Base-by-base conservation (phyloP, 1,140 invertebrate species). In the Schlechtendalia chinensis region DNA sequence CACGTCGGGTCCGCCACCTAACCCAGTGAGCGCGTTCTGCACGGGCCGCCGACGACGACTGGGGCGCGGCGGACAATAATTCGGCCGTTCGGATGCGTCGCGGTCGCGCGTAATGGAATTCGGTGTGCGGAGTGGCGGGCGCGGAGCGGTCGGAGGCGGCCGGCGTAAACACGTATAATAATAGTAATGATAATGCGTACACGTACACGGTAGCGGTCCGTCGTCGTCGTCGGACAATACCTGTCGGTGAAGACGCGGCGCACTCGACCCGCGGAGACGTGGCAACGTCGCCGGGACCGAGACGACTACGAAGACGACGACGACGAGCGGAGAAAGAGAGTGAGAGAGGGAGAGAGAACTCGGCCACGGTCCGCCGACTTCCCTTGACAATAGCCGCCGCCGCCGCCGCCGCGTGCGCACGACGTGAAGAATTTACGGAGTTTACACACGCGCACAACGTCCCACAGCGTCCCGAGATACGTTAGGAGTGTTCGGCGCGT, bases 201-300 rank as follows among this genome's bases (percentile, higher is more conserved):
- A 71, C 67, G 67, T 45, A 32, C 65, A 27, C 67, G 32, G 63
- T 19, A 24, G 22, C 47, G 45, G 32, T 8, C 32, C 65, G 65
- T 47, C 29, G 27, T n/a, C n/a, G n/a, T n/a, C n/a, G 12, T 39
- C 32, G 17, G 29, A 45, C 45, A 4, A 39, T 71, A 71, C 45
- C 67, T 53, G 67, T 71, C 22, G 32, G 65, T 22, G 65, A 47
- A 50, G 67, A 71, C 67, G 22, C 45, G 22, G 3, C 32, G 32
- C 8, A 39, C 32, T 39, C 67, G 45, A 19, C 47, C 65, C 39
- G n/a, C 5, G 24, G 67, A 24, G 47, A 71, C 22, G 24, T 71
- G 67, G 67, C 67, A 71, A 71, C 67, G 67, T 71, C 16, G 45
- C 67, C 67, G 45, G 67, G 67, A 71, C 67, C 67, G 45, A 71